Evolutionary conservation across 2,888 invertebrate species (phyloP), one percentile per base, ranked within the genome.

Genomic region (Himalopsyche japonica): DNA sequence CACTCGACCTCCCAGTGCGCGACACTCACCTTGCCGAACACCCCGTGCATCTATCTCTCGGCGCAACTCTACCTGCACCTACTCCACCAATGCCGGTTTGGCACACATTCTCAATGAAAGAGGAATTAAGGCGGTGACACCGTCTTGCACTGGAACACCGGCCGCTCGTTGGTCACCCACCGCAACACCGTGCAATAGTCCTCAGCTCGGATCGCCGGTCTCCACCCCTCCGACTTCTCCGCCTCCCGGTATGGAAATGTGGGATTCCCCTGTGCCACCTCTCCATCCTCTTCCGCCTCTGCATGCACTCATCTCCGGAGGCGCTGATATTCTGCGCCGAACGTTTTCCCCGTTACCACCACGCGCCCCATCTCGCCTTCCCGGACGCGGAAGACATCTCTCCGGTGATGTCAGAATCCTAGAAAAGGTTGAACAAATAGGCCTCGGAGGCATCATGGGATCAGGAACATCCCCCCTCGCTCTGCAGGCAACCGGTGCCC

Each of bases 121-220:
- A 87, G 96, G 96, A 76, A 95, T 95, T 85, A 94, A 94, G 90
- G 95, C 95, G 18, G 94, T 93, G 0, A 95, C 95, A n/a, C 94
- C 95, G 6, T 94, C 95, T 76, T 93, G 94, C 70, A 90, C 94
- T 0, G 93, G 94, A 87, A 94, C 95, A 5, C 95, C 95, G 8
- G 93, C 93, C 76, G 94, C 94, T 37, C 94, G 93, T 89, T 97
- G 93, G 90, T 94, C 96, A 8, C 96, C 97, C 4, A 97, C 97
- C 0, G 97, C 97, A 8, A 97, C 97, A 7, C 97, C 97, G 1
- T 96, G 96, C 89, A 97, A 97, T 90, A 97, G 96, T 89, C 97
- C 97, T 1, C 94, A 95, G 88, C 90, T 92, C 49, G 94, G 94
- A 64, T 90, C 94, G 43, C 95, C 92, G 20, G 91, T 91, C 3